These are phyloP conservation scores for Erythrocercus mccallii DNA, from an alignment of 2,113 vertebrate genomes.

Conservation along the genomic window DNA sequence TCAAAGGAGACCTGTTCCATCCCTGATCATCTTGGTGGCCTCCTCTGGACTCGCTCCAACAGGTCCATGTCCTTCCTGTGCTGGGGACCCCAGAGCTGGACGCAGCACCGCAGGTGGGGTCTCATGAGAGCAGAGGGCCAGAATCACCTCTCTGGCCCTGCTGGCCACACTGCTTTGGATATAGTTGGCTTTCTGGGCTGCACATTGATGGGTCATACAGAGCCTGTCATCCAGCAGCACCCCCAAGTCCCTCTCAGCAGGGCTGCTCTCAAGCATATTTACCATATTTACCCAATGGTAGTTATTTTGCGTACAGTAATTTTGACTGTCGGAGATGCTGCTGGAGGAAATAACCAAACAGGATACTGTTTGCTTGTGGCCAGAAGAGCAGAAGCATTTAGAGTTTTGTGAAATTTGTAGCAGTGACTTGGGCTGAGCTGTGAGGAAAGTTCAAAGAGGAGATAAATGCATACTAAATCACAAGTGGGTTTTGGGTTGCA, in stretches of 20 bases:
- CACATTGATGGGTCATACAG: fast-evolving
- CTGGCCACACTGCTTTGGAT: not conserved
- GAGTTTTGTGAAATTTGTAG: not conserved
- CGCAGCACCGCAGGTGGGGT: not conserved
- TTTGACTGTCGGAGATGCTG: not conserved
- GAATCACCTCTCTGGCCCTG: not conserved
- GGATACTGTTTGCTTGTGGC: not conserved
- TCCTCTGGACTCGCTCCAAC: not conserved
- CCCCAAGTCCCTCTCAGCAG: no score
- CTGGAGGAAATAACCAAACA: not conserved
- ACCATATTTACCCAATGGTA: fast-evolving
- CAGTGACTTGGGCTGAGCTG: not conserved
- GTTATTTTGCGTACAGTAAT: not conserved
- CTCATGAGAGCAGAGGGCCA: not conserved
- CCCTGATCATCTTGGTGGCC: not conserved
- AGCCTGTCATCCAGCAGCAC: not conserved
- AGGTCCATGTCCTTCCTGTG: not conserved
- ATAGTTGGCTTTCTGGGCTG: not conserved
- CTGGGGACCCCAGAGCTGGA: not conserved
- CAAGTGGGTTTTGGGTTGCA: not conserved
- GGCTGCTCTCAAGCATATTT: not conserved
- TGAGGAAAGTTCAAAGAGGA: not conserved
- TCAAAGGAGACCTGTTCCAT: not conserved
- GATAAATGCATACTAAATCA: not conserved
- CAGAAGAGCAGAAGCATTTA: not conserved